Conservation (phyloP, 30 jellyfish, hydroid and myxozoan genomes). For the Aurelia sp. region DNA sequence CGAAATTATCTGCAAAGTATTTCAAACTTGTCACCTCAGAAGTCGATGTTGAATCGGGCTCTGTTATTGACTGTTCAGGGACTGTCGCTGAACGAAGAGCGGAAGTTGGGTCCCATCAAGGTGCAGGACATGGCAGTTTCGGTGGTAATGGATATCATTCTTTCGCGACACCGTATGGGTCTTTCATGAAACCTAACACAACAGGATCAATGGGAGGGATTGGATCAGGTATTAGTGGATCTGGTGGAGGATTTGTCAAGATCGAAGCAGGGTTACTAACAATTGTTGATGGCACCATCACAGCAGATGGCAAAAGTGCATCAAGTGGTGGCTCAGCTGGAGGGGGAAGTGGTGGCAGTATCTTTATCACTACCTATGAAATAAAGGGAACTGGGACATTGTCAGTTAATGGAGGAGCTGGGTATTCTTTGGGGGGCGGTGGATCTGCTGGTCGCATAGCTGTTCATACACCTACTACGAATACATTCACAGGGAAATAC, state of each 20-base stretch:
- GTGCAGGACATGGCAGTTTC: conserved; percentile 69
- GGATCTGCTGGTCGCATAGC: conserved; percentile 77
- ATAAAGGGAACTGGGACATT: conserved; percentile 51
- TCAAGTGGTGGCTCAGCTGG: conserved; percentile 55
- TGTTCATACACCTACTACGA: conserved; percentile 32
- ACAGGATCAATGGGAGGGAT: conserved; percentile 66
- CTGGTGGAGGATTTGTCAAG: conserved; percentile 62
- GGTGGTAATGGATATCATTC: conserved; percentile 58
- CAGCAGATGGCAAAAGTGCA: conserved; percentile 52
- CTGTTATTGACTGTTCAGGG: conserved; percentile 45
- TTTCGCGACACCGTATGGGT: conserved; percentile 48
- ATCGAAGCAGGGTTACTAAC: conserved; percentile 47
- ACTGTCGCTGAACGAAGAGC: conserved; percentile 46
- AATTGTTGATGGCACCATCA: conserved; percentile 50
- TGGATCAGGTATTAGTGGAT: conserved; percentile 39
- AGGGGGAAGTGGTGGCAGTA: conserved; percentile 79
- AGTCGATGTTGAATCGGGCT: conserved; percentile 61
- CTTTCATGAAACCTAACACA: conserved; percentile 35
- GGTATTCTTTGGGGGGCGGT: conserved; percentile 59
- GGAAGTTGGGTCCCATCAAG: conserved; percentile 18
- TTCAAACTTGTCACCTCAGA: conserved; percentile 43
- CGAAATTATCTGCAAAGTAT: conserved; percentile 53
- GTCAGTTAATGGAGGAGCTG: conserved; percentile 64
- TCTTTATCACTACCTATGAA: conserved; percentile 33
- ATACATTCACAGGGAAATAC: conserved; percentile 39